These are phyloP conservation scores for Creontiades dilutus DNA, from an alignment of 2,888 invertebrate genomes.

Conservation along the genomic window DNA sequence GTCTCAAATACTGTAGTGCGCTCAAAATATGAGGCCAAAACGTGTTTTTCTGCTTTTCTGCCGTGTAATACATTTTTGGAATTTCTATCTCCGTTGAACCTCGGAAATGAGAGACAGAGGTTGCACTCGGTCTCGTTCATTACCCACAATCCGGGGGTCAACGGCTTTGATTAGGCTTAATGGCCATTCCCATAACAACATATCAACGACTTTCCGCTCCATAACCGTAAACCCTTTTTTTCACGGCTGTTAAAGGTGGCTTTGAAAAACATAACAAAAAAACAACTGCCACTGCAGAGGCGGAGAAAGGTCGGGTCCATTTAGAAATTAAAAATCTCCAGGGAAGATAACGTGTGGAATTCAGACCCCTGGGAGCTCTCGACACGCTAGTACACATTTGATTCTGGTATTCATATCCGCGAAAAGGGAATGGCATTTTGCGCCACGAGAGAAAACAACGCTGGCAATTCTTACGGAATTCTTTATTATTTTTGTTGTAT, in stretches of 20 bases:
- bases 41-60: too few species aligned
- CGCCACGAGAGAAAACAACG: background rate
- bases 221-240: background rate
- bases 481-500: too few species aligned
- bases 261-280: background rate
- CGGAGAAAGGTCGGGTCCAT: slow-evolving; percentile 28
- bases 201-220: background rate
- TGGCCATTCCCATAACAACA: background rate
- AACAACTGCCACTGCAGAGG: background rate
- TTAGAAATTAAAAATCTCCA: slow-evolving; percentile 27
- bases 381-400: slow-evolving; percentile 6
- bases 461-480: too few species aligned
- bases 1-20: too few species aligned
- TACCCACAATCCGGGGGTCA: background rate
- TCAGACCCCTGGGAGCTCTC: background rate
- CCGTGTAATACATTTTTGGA: too few species aligned
- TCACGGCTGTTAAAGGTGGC: background rate
- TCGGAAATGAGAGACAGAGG: background rate
- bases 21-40: too few species aligned
- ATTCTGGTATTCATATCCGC: background rate
- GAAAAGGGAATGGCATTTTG: background rate
- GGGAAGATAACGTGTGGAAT: background rate
- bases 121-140: background rate
- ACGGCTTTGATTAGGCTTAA: slow-evolving; percentile 35
- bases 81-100: too few species aligned